Conservation (phyloP, 1,140 invertebrate species). For the Drosophila triauraria region DNA sequence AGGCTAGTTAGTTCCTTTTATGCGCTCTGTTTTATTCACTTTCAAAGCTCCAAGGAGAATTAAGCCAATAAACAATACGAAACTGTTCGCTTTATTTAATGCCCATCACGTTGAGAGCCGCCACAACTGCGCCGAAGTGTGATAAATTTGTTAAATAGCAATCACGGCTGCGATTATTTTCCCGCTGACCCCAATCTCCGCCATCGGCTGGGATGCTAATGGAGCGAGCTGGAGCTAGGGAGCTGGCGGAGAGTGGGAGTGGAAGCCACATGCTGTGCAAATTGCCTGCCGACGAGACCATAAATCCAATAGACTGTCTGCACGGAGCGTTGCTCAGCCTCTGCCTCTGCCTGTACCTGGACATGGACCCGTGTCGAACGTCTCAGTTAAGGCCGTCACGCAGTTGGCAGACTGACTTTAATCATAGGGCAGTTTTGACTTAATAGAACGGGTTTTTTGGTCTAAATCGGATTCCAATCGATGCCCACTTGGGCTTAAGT, state of each 20-base stretch:
- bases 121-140: slow-evolving; percentile 44
- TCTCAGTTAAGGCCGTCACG: slow-evolving; percentile 65
- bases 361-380: slow-evolving; percentile 53
- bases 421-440: slow-evolving; percentile 66
- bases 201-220: slow-evolving; percentile 38
- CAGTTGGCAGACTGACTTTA: slow-evolving; percentile 61
- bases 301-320: slow-evolving; percentile 51
- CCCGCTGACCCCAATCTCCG: slow-evolving; percentile 38
- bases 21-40: not conserved
- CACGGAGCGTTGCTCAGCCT: slow-evolving; percentile 22
- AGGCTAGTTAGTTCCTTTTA: slow-evolving; percentile 21
- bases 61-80: slow-evolving; percentile 8
- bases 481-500: slow-evolving; percentile 3
- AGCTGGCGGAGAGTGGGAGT: slow-evolving; percentile 15
- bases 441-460: slow-evolving; percentile 56
- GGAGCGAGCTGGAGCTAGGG: not conserved
- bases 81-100: slow-evolving; percentile 18
- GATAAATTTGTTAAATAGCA: slow-evolving; percentile 51
- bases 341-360: slow-evolving; percentile 12
- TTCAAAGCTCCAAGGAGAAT: slow-evolving; percentile 13
- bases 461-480: slow-evolving; percentile 11
- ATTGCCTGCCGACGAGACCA: slow-evolving; percentile 57
- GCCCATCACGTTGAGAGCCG: slow-evolving; percentile 48
- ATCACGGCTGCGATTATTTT: slow-evolving; percentile 44
- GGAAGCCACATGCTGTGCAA: slow-evolving; percentile 71